These are phyloP conservation scores for Heloderma charlesbogerti DNA, from an alignment of 2,113 vertebrate genomes.

Conservation along the genomic window DNA sequence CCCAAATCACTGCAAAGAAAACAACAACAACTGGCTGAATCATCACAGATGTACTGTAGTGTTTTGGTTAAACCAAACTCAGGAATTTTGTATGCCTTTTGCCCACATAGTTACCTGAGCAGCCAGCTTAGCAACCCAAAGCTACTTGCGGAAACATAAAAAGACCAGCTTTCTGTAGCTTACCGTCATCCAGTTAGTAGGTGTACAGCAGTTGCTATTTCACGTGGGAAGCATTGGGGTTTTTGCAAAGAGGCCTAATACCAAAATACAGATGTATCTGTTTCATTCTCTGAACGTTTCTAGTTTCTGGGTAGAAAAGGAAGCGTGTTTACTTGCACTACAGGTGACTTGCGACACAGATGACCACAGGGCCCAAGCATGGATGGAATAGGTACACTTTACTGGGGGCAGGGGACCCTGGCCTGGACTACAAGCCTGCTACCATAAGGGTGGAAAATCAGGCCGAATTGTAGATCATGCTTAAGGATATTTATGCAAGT, in stretches of 20 bases:
- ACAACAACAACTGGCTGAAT: neutral
- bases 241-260: slow-evolving; percentile 22
- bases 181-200: slow-evolving; percentile 35
- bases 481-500: neutral
- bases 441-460: neutral
- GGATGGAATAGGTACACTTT: neutral
- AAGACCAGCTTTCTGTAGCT: slow-evolving; percentile 34
- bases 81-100: slow-evolving; percentile 75
- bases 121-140: slow-evolving; percentile 79
- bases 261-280: neutral
- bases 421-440: neutral
- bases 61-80: slow-evolving; percentile 76
- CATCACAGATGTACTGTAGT: neutral
- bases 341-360: neutral
- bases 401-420: neutral
- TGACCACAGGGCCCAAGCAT: neutral
- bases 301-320: neutral
- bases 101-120: slow-evolving; percentile 79
- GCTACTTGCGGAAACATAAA: slow-evolving; percentile 53
- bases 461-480: neutral
- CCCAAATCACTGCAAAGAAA: neutral
- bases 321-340: neutral
- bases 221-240: neutral
- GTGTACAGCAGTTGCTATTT: slow-evolving; percentile 31
- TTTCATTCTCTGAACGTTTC: neutral